Conservation (phyloP, 2,888 invertebrate genomes). For the Onthophagus sagittarius region DNA sequence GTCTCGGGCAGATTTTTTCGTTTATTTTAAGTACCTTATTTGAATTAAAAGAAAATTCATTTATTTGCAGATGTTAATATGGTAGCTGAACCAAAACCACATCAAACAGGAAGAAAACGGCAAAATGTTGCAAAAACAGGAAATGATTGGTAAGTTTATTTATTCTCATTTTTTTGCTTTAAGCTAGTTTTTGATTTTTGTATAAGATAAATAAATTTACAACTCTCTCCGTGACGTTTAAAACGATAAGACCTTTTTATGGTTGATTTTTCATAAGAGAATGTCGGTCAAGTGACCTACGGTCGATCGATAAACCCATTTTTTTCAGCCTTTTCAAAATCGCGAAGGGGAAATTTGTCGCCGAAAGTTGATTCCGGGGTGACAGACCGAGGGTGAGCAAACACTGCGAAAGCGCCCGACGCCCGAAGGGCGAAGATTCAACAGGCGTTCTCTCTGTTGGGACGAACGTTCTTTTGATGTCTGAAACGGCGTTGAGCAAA, state of each 20-base stretch:
- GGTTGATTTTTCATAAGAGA: too few relatives aligned
- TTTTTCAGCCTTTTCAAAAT: neutral
- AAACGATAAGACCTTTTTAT: too few relatives aligned
- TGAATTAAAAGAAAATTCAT: neutral
- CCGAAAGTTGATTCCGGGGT: neutral
- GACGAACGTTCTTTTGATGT: constrained; percentile 17
- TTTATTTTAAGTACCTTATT: neutral
- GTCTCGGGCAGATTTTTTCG: neutral
- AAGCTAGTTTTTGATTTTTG: neutral
- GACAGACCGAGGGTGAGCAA: neutral
- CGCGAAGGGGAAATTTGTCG: neutral
- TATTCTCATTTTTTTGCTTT: constrained; percentile 14
- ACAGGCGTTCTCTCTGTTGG: neutral
- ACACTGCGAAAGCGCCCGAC: neutral
- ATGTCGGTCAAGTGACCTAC: too few relatives aligned
- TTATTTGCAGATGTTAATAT: constrained; percentile 64
- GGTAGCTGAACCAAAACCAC: constrained; percentile 73
- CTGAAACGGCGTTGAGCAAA: constrained; percentile 8
- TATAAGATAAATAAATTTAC: too few relatives aligned
- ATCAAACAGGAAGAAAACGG: constrained; percentile 64
- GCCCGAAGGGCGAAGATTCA: neutral
- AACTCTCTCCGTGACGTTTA: too few relatives aligned
- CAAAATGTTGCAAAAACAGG: constrained; percentile 65
- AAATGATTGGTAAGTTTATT: constrained; percentile 59
- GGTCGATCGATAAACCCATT: neutral